phyloP scores from a whole-genome alignment of 2,113 vertebrate genomes.

The Rynchops niger region DNA sequence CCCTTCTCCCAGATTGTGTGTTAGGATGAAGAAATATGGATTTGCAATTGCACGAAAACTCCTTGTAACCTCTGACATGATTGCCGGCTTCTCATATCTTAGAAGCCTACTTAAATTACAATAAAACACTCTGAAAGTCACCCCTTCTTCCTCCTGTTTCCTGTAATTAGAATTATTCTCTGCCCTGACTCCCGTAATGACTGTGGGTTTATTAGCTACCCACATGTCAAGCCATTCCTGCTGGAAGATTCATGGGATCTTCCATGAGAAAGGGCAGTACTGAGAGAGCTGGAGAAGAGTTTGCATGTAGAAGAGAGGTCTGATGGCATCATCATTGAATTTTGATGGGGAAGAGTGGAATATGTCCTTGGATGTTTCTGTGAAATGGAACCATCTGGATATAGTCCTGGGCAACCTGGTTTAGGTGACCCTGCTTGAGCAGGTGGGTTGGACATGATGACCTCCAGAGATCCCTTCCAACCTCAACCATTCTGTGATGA shows the following conservation, averaged over 20 bases:
- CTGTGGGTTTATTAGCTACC: not conserved
- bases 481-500: not conserved
- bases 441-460: not conserved
- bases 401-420: not conserved
- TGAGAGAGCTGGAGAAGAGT: not conserved
- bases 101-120: slow-evolving; percentile 30
- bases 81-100: not conserved
- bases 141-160: not conserved
- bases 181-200: not conserved
- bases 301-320: not conserved
- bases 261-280: not conserved
- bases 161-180: slow-evolving; percentile 2
- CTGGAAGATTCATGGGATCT: not conserved
- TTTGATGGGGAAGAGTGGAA: not conserved
- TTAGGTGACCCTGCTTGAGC: not conserved
- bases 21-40: not conserved
- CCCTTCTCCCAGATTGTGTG: not conserved
- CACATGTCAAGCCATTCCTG: not conserved
- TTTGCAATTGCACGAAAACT: not conserved
- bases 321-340: not conserved
- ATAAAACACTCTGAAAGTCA: not conserved
- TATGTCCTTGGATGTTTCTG: not conserved
- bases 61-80: not conserved
- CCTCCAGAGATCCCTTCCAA: not conserved
- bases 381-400: not conserved